Evolutionary conservation across 2,113 vertebrate genomes (phyloP), one percentile per base, ranked within the genome.

Genomic region (Cygnus buccinator): DNA sequence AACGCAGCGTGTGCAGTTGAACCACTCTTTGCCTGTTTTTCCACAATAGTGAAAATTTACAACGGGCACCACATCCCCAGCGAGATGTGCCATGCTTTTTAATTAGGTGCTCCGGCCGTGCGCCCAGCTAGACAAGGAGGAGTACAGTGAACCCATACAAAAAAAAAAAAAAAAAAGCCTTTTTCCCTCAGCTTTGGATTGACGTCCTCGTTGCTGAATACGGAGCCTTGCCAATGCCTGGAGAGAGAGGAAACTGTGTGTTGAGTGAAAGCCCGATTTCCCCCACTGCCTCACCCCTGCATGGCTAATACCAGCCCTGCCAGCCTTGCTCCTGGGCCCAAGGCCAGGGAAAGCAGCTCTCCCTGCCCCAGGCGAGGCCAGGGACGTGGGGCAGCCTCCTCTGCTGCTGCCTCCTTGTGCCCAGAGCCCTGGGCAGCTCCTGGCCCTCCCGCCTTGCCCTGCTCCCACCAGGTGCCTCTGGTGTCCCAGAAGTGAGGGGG

Each of bases 341-440:
- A 73, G n/a, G 80, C 61, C 67, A 50, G 33, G 75, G 62, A 58
- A 80, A 33, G 65, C 80, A 81, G 68, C 31, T 54, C 19, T 61
- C 33, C 58, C 50, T 58, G 74, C 23, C 94, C 13, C 84, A 96
- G 96, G 97, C 97, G 97, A 28, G 31, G 25, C 31, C 44, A 10
- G 52, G 11, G 4, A 4, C 20, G 14, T 28, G 6, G 70, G 65
- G 62, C n/a, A 54, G 3, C 9, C 23, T 46, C 48, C 62, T 65
- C 58, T 89, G 35, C 86, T 37, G 39, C 0, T 43, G 73, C 73
- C 39, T 75, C 11, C 37, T 41, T 5, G 15, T 0, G 37, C 23
- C 55, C 57, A 89, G 44, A 52, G 58, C 15, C 33, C 9, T 21
- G 26, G 16, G 50, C 90, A 86, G n/a, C 9, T 71, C 65, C 62